phyloP scores from a whole-genome alignment of 2,797 vertebrate species.

The Enteromius viviparus region DNA sequence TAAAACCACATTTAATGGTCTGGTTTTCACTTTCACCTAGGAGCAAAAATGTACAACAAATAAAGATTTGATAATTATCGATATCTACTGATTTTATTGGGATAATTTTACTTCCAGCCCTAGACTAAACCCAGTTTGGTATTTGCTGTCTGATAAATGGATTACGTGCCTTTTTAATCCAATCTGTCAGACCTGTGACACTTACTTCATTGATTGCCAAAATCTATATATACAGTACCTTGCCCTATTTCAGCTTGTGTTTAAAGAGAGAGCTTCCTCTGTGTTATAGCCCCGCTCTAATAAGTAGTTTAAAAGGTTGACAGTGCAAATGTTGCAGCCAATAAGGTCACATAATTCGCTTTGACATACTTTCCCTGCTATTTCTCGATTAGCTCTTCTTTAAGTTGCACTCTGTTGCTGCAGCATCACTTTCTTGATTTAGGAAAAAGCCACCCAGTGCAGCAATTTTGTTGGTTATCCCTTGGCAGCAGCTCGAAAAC shows the following conservation, averaged over 20 bases:
- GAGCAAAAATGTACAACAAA: background rate
- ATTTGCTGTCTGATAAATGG: conserved; percentile 34
- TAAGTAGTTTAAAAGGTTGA: conserved; percentile 33
- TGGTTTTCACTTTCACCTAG: background rate
- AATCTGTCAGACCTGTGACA: conserved; percentile 4
- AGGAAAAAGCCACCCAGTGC: conserved; percentile 8
- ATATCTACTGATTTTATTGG: background rate
- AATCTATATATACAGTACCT: conserved; percentile 26
- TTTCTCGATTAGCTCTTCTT: background rate
- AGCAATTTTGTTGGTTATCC: conserved; percentile 21
- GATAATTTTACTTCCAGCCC: too few relatives aligned
- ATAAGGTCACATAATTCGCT: conserved; percentile 19
- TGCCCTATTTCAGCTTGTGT: background rate
- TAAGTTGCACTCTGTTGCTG: background rate
- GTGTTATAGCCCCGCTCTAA: conserved; percentile 15
- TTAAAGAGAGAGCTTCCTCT: conserved; percentile 4
- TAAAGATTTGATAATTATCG: background rate
- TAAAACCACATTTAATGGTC: too few relatives aligned
- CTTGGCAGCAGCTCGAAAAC: background rate
- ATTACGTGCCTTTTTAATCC: conserved; percentile 53
- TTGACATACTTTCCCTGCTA: conserved; percentile 13
- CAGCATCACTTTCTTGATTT: conserved; percentile 21
- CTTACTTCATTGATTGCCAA: background rate
- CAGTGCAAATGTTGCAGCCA: conserved; percentile 32
- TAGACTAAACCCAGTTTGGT: background rate